phyloP scores from a whole-genome alignment of 2,888 invertebrate species.

The Eupithecia exiguata region DNA sequence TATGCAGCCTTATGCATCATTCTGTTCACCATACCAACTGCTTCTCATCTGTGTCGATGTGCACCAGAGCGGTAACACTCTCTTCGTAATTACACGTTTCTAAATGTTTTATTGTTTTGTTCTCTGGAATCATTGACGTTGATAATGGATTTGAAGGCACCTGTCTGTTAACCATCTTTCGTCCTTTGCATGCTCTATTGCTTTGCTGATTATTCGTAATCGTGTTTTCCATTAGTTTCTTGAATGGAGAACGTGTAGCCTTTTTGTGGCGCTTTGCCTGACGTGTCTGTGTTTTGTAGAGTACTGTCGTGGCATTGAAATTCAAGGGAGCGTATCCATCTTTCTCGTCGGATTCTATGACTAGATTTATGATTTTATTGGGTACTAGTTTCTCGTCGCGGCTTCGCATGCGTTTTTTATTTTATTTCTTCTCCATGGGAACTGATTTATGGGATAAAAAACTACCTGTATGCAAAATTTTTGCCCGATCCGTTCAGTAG shows the following conservation, averaged over 20 bases:
- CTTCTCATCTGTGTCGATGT: constrained; percentile 30
- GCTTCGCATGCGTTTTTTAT: too few species aligned
- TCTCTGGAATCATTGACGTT: constrained; percentile 29
- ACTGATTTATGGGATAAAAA: too few species aligned
- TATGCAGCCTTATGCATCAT: not conserved
- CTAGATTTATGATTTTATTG: not conserved
- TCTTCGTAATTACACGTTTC: constrained; percentile 40
- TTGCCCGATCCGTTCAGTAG: too few species aligned
- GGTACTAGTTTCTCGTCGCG: not conserved
- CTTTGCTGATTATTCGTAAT: constrained; percentile 22
- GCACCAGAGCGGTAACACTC: constrained; percentile 42
- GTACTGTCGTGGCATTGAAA: not conserved
- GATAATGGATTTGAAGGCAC: constrained; percentile 26
- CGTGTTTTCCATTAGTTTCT: constrained; percentile 13
- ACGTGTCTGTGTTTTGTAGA: not conserved
- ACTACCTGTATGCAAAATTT: too few species aligned
- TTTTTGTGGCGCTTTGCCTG: constrained; percentile 5
- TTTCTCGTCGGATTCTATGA: not conserved
- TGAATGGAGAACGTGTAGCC: not conserved
- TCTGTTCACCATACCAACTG: constrained; percentile 16
- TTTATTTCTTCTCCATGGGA: too few species aligned
- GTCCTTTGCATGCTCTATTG: constrained; percentile 26
- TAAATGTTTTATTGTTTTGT: constrained; percentile 35
- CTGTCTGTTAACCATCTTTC: constrained; percentile 18
- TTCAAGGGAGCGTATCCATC: constrained; percentile 1